phyloP scores from a whole-genome alignment of 2,888 invertebrate species.

The Napeogenes sylphis region DNA sequence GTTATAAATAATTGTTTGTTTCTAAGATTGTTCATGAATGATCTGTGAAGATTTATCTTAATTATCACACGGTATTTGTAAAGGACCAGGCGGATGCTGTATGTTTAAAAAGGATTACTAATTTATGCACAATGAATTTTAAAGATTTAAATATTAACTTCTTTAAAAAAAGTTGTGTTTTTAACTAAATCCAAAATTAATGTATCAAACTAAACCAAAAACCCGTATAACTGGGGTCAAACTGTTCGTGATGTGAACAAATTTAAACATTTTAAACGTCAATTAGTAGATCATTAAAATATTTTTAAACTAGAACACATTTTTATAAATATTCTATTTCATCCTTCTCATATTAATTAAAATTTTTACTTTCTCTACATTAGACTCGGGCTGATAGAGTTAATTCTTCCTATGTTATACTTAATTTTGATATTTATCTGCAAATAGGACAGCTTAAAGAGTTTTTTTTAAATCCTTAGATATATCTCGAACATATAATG shows the following conservation, averaged over 20 bases:
- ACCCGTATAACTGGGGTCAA: background rate
- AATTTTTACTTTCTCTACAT: no score
- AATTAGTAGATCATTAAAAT: conserved; percentile 4
- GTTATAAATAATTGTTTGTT: background rate
- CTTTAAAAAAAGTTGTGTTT: no score
- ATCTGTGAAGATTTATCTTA: background rate
- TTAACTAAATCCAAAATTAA: no score
- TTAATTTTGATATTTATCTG: background rate
- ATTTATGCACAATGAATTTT: no score
- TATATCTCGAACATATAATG: no score
- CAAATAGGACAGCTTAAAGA: background rate
- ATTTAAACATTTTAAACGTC: background rate
- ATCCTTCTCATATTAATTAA: no score
- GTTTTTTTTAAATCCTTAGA: background rate
- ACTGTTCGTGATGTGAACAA: background rate
- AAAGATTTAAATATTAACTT: no score
- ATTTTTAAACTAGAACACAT: background rate
- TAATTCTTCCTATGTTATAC: background rate
- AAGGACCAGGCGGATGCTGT: no score
- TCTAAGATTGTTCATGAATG: background rate
- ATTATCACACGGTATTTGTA: no score
- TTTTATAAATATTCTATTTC: background rate
- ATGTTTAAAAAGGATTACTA: no score
- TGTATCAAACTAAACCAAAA: no score
- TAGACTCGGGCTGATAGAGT: no score